A percentile compares a stretch with the other conserved stretches of the same genome.
Conservation (phyloP, 2,888 invertebrate species). For the Hesperia comma region DNA sequence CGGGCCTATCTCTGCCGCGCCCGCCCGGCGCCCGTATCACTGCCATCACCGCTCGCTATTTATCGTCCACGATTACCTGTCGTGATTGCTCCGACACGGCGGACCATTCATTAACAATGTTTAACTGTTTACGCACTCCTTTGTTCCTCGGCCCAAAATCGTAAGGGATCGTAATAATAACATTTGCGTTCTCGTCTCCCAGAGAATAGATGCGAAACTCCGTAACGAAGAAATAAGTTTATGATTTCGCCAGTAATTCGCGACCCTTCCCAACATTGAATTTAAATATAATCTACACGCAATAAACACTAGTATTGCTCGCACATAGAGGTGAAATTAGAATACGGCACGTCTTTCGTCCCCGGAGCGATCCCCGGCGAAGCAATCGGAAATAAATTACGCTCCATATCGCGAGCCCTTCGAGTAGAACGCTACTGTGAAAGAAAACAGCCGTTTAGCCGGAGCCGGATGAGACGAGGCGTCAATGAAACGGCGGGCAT, state of each 20-base stretch:
- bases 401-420: slow-evolving; percentile 39
- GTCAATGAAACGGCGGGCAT: slow-evolving; percentile 75
- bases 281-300: background rate
- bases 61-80: slow-evolving; percentile 9
- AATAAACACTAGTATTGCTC: slow-evolving; percentile 7
- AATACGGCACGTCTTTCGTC: slow-evolving; percentile 15
- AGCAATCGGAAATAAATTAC: slow-evolving; percentile 47
- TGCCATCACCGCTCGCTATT: slow-evolving; percentile 14
- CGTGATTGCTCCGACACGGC: background rate
- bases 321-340: slow-evolving; percentile 27
- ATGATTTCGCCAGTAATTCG: slow-evolving; percentile 21
- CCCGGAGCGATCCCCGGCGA: slow-evolving; percentile 36
- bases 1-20: slow-evolving; percentile 21
- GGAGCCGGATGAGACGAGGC: slow-evolving; percentile 52
- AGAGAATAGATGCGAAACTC: slow-evolving; percentile 15
- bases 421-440: slow-evolving; percentile 43
- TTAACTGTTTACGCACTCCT: background rate
- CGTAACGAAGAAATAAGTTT: slow-evolving; percentile 22
- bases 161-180: background rate
- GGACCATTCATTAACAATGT: background rate
- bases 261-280: slow-evolving; percentile 27
- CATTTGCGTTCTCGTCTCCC: background rate
- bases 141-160: background rate
- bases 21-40: slow-evolving; percentile 2
- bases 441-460: slow-evolving; percentile 54